Conservation (phyloP, 92 coral and sea anemone species). For the Isaurus tuberculatus region DNA sequence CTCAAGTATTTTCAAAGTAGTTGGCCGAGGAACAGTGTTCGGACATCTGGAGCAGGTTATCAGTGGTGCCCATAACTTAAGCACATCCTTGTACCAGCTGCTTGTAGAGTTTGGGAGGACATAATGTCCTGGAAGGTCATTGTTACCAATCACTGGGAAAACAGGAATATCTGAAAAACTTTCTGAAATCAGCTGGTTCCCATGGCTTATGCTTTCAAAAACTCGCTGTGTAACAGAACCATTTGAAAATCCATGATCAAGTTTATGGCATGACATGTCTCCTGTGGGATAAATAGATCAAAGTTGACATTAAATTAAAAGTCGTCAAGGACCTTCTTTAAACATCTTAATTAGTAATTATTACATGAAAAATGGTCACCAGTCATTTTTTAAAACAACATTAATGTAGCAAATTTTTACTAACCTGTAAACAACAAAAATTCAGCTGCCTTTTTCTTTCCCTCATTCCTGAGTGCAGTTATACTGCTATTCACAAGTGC, state of each 20-base stretch:
- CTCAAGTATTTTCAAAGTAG: constrained; percentile 1
- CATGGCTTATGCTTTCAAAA: constrained; percentile 62
- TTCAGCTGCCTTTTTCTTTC: constrained; percentile 45
- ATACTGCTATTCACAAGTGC: constrained; percentile 62
- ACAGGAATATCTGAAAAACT: constrained; percentile 81
- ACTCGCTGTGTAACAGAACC: constrained; percentile 60
- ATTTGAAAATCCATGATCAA: constrained; percentile 55
- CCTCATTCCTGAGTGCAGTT: constrained; percentile 66
- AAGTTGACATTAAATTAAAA: neutral
- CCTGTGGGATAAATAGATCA: constrained; percentile 54
- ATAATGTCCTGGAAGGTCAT: constrained; percentile 95
- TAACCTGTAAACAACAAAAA: constrained; percentile 85
- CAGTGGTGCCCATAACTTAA: constrained; percentile 73
- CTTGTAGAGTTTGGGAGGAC: constrained; percentile 68
- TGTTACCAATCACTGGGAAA: constrained; percentile 90
- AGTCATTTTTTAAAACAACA: too few species aligned
- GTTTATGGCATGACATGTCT: constrained; percentile 78
- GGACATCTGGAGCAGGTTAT: constrained; percentile 70
- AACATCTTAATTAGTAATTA: too few species aligned
- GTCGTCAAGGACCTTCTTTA: too few species aligned
- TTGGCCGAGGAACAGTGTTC: constrained; percentile 5
- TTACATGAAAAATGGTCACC: too few species aligned
- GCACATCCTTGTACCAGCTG: constrained; percentile 76
- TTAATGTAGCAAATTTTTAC: neutral
- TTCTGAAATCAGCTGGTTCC: constrained; percentile 37